Conservation (phyloP, 2,113 vertebrate species). For the Promerops cafer region DNA sequence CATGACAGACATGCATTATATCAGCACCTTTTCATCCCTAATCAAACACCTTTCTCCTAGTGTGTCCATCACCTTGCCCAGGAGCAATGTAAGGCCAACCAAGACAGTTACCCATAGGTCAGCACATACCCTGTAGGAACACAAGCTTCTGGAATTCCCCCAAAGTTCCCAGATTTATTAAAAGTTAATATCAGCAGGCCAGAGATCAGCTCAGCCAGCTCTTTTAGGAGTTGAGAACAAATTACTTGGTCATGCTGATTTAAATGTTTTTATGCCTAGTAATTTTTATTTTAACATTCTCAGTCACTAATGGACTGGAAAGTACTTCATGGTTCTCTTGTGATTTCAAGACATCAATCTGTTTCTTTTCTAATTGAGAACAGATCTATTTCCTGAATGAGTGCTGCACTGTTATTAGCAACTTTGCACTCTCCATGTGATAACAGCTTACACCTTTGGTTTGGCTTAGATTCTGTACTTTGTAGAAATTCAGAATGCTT, state of each 20-base stretch:
- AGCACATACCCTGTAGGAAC: not conserved
- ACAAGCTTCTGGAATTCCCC: constrained; percentile 3
- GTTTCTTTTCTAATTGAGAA: constrained; percentile 4
- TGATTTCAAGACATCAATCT: constrained; percentile 39
- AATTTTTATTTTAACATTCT: constrained; percentile 42
- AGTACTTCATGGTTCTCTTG: not conserved
- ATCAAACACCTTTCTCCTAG: not conserved
- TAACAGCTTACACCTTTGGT: not conserved
- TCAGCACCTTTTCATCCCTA: not conserved
- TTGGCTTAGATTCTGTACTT: not conserved
- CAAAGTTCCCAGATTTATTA: constrained; percentile 32
- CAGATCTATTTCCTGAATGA: not conserved
- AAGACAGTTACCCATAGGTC: not conserved
- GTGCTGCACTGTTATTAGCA: not conserved
- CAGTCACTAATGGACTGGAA: constrained; percentile 44
- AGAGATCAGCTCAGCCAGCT: constrained; percentile 36
- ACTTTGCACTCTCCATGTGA: not conserved
- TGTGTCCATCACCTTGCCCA: not conserved
- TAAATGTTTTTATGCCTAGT: constrained; percentile 44
- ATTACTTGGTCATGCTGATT: constrained; percentile 1
- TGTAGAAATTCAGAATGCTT: not conserved
- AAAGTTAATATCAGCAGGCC: constrained; percentile 13
- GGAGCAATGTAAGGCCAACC: not conserved
- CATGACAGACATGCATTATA: not conserved
- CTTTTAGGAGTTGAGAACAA: constrained; percentile 26